Conservation (phyloP, 2,797 vertebrate genomes). For the Lateolabrax maculatus region DNA sequence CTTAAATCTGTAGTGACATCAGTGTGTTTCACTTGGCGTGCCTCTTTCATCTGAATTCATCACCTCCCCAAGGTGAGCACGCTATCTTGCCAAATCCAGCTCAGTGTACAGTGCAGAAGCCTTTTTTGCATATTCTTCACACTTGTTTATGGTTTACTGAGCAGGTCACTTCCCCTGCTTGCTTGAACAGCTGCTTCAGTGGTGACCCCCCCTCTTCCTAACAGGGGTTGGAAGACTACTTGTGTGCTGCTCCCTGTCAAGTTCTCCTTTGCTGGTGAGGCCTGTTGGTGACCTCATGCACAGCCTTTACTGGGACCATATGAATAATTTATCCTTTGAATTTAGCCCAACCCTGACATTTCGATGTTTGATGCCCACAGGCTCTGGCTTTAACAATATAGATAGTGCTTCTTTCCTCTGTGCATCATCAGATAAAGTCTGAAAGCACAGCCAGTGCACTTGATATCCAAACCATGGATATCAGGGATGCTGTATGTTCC, state of each 20-base stretch:
- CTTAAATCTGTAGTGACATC: slow-evolving; percentile 67
- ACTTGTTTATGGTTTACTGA: slow-evolving; percentile 89
- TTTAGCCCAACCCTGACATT: slow-evolving; percentile 85
- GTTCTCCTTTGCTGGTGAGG: slow-evolving; percentile 81
- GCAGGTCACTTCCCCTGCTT: slow-evolving; percentile 86
- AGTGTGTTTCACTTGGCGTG: slow-evolving; percentile 63
- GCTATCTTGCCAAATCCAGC: slow-evolving; percentile 62
- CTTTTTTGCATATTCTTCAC: slow-evolving; percentile 84
- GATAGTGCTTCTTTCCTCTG: slow-evolving; percentile 77
- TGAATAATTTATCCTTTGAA: slow-evolving; percentile 88
- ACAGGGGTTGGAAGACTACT: slow-evolving; percentile 82
- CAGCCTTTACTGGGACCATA: slow-evolving; percentile 82
- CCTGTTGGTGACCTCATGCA: slow-evolving; percentile 83
- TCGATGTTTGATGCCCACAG: slow-evolving; percentile 82
- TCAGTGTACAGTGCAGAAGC: slow-evolving; percentile 50
- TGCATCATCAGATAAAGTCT: slow-evolving; percentile 79
- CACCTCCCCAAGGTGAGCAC: slow-evolving; percentile 74
- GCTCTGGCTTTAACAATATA: slow-evolving; percentile 80
- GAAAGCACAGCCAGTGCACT: slow-evolving; percentile 68
- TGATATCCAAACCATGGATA: slow-evolving; percentile 70
- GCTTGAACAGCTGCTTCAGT: slow-evolving; percentile 87
- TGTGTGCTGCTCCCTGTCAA: slow-evolving; percentile 85
- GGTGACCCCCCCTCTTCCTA: slow-evolving; percentile 73
- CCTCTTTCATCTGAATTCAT: slow-evolving; percentile 71
- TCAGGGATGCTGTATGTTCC: slow-evolving; percentile 60